Evolutionary conservation across 2,113 vertebrate species (phyloP), one percentile per base, ranked within the genome.

Genomic region (Mola mola): DNA sequence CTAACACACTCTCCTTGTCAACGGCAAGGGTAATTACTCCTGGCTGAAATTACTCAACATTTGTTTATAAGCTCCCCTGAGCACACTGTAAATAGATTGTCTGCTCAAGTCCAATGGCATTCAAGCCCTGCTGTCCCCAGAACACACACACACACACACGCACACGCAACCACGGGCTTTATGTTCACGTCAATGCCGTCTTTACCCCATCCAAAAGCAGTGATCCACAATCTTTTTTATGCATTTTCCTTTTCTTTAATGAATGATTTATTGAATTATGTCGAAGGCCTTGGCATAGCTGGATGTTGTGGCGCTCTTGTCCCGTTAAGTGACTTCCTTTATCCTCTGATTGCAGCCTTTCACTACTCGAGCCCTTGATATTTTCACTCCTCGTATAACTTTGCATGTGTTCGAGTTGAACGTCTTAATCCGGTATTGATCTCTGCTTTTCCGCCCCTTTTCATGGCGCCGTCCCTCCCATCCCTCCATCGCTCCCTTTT

Each of bases 1-100:
- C 86, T 95, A 95, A 95, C 95, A 93, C 94, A 92, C 93, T 98
- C 94, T 96, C 95, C 96, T 97, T 97, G 95, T 97, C 95, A 97
- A 93, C 94, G 94, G 94, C 95, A 98, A 97, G 96, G 96, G 95
- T 98, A 98, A 97, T 98, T 98, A 98, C 96, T 97, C 95, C 96
- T 98, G 96, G 95, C 96, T 97, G 96, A 96, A 96, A 98, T 98
- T 97, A 97, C 96, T 96, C 95, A 96, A 97, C 96, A 98, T 98
- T 98, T 98, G 96, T 97, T 98, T 98, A 98, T 95, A 95, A 95
- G 95, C 94, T 98, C 96, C 96, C 96, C 89, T 95, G 96, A 97
- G 96, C 95, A 93, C 92, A 93, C 95, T 95, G 94, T 95, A 98
- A 97, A 97, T 98, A 98, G 96, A 97, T 98, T 95, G 95, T 96